A percentile compares a stretch with the other conserved stretches of the same genome.
Evolutionary conservation across 2,888 invertebrate genomes (phyloP).

Genomic region (Eilema depressum): DNA sequence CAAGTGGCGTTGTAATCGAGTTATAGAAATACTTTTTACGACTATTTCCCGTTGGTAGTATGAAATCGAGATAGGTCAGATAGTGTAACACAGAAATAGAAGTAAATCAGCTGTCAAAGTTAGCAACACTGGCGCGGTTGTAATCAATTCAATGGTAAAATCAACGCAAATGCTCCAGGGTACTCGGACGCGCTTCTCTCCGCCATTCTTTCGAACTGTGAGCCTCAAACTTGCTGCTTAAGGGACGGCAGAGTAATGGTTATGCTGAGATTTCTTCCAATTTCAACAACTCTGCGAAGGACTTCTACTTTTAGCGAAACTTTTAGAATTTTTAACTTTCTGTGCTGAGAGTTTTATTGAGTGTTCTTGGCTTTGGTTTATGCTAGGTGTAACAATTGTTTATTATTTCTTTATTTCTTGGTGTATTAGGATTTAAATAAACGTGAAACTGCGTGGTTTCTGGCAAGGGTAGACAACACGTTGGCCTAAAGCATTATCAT

Average conservation of each 20-base stretch:
- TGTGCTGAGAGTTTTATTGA: constrained; percentile 20
- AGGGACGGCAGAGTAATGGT: constrained; percentile 24
- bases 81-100: not conserved
- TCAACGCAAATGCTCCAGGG: constrained; percentile 35
- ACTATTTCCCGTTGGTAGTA: too few species aligned
- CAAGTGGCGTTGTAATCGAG: not conserved
- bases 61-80: not conserved
- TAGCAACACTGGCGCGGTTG: not conserved
- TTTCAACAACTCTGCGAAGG: constrained; percentile 36
- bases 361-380: not conserved
- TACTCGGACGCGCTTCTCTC: constrained; percentile 28
- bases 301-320: constrained; percentile 22
- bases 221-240: constrained; percentile 35
- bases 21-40: not conserved
- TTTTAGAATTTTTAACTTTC: constrained; percentile 40
- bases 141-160: constrained; percentile 44
- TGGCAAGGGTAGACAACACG: too few species aligned
- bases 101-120: not conserved
- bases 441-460: too few species aligned
- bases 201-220: constrained; percentile 37
- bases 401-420: not conserved
- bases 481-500: too few species aligned
- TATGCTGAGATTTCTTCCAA: constrained; percentile 39
- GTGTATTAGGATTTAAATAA: not conserved
- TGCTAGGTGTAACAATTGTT: not conserved